Evolutionary conservation across 2,797 vertebrate species (phyloP).

Genomic region (Gallirallus australis): DNA sequence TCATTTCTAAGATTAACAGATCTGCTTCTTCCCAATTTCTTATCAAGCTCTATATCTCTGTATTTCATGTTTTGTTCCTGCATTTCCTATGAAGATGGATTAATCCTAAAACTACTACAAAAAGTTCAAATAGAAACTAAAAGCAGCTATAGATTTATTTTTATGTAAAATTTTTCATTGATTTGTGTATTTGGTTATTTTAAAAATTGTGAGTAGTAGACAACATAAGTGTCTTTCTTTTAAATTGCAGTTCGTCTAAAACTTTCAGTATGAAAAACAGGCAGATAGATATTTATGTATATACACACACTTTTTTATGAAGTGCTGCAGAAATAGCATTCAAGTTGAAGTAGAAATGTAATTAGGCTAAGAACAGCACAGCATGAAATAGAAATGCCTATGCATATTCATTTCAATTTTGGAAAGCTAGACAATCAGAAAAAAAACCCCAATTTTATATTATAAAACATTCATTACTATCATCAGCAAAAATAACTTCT

Average conservation of each 20-base stretch:
- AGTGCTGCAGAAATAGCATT: neutral
- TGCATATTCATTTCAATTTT: constrained; percentile 30
- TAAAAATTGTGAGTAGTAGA: neutral
- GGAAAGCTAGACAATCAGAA: constrained; percentile 30
- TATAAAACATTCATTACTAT: constrained; percentile 43
- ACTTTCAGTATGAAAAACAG: neutral
- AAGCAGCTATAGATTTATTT: accelerated
- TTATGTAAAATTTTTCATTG: neutral
- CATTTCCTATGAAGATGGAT: neutral
- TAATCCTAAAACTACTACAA: neutral
- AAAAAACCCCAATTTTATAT: neutral
- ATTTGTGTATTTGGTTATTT: accelerated
- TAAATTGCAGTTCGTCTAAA: neutral
- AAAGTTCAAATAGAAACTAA: neutral
- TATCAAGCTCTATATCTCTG: neutral
- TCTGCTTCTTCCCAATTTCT: neutral
- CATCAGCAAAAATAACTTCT: constrained; percentile 22
- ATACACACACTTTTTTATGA: neutral
- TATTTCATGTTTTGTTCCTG: neutral
- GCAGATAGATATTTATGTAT: accelerated
- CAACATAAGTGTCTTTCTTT: neutral
- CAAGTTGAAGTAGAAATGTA: neutral
- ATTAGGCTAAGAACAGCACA: neutral
- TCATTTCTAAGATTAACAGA: neutral
- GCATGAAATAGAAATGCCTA: neutral